A percentile compares a stretch with the other conserved stretches of the same genome.
These are phyloP conservation scores for Drosophila vallismaia DNA, from an alignment of 2,888 invertebrate genomes.

Conservation along the genomic window DNA sequence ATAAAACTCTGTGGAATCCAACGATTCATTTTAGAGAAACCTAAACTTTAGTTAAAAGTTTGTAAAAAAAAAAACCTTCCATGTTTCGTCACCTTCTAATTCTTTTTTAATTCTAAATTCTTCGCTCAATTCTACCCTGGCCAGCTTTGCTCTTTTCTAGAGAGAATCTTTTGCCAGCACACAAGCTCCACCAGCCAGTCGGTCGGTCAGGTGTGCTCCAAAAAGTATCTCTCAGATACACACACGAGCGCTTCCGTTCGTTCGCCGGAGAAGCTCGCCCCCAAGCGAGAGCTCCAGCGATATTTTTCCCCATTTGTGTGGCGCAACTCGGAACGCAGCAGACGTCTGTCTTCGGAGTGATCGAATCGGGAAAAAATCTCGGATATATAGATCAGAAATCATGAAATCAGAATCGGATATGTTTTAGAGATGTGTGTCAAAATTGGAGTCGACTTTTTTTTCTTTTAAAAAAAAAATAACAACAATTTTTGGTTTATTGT, in stretches of 20 bases:
- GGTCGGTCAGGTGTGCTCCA: not conserved
- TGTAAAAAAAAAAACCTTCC: no score
- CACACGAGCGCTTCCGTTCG: conserved; percentile 3
- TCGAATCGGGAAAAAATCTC: not conserved
- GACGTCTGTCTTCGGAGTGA: conserved; percentile 10
- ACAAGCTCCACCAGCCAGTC: not conserved
- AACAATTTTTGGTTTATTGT: not conserved
- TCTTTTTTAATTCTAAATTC: not conserved
- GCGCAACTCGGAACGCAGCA: conserved; percentile 19
- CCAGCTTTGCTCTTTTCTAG: not conserved
- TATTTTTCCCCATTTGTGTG: conserved; percentile 4
- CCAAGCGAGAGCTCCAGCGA: not conserved
- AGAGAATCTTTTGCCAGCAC: not conserved
- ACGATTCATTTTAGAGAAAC: no score
- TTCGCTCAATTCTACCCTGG: not conserved
- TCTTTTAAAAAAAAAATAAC: not conserved
- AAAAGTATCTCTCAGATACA: conserved; percentile 6
- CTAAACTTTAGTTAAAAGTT: no score
- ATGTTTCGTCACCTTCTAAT: not conserved
- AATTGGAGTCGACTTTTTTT: conserved; percentile 8
- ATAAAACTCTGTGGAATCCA: no score
- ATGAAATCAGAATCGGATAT: conserved; percentile 5
- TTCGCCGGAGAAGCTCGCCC: conserved; percentile 2
- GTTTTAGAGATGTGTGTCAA: conserved; percentile 22
- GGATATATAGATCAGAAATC: not conserved